A percentile compares a stretch with the other conserved stretches of the same genome.
These are phyloP conservation scores for Drosophila subsilvestris DNA, from an alignment of 2,888 invertebrate genomes.

Conservation along the genomic window DNA sequence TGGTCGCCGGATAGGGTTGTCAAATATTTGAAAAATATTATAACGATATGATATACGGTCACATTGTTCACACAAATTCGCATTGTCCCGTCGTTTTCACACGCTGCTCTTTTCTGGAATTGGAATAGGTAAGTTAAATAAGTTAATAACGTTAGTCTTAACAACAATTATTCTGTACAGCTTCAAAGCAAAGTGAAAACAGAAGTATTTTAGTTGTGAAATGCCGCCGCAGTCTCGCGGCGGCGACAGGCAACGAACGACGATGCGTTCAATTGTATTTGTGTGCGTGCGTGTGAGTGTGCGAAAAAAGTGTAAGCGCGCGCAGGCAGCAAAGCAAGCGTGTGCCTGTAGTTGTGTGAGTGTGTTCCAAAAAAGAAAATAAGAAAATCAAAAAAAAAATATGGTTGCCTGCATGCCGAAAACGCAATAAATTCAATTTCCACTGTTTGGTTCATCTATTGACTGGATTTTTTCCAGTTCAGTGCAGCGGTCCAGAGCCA, in stretches of 20 bases:
- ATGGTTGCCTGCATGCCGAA: conserved; percentile 64
- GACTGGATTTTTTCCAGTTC: conserved; percentile 21
- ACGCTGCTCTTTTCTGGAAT: conserved; percentile 69
- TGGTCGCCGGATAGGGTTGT: no score
- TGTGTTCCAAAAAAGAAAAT: conserved; percentile 67
- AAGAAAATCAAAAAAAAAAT: conserved; percentile 67
- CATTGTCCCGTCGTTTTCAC: conserved; percentile 73
- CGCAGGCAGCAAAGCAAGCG: conserved; percentile 59
- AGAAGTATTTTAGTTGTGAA: conserved; percentile 55
- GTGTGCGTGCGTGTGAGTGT: conserved; percentile 53
- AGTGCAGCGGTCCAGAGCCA: conserved; percentile 43
- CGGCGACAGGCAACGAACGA: conserved; percentile 63
- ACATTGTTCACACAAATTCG: conserved; percentile 63
- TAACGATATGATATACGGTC: no score
- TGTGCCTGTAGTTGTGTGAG: conserved; percentile 65
- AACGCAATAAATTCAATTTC: conserved; percentile 56
- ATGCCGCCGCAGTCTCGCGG: conserved; percentile 70
- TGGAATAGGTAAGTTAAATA: conserved; percentile 61
- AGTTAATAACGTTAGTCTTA: conserved; percentile 23
- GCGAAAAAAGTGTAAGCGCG: conserved; percentile 76
- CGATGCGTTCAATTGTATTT: conserved; percentile 67
- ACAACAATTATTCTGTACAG: conserved; percentile 46
- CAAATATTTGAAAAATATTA: no score
- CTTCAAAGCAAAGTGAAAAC: conserved; percentile 24
- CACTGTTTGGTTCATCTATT: conserved; percentile 38